Base-by-base conservation (phyloP, 2,888 invertebrate species). In the Cylindroiulus punctatus region DNA sequence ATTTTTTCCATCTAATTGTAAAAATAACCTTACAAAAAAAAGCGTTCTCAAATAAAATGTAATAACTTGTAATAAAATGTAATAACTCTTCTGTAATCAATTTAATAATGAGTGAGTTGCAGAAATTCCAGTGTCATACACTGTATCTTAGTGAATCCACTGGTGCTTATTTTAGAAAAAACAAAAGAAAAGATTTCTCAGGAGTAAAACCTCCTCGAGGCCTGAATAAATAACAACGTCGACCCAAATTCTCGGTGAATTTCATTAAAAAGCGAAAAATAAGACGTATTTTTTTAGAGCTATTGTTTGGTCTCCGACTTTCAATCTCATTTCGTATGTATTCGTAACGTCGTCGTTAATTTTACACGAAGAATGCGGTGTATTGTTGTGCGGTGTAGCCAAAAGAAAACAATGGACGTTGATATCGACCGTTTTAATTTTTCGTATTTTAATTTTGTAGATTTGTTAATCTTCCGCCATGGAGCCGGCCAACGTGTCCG, bases 401-500 rank as follows among this genome's bases (percentile, higher is more conserved):
- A n/a, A n/a, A n/a, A 42, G 4, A 5, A n/a, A 57, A 57, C 57
- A 57, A 57, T 57, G 57, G 57, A 57, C 22, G 57, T 57, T 57
- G 57, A n/a, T n/a, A 57, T 22, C n/a, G 57, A 57, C 19, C 22
- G 30, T 7, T 30, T 40, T 82, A 0, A n/a, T n/a, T 82, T 82
- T 30, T 14, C 7, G 81, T 14, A n/a, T 30, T 40, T 40, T n/a
- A 42, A 14, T 84, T 42, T 84, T 84, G 7, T 8, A 84, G 84
- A 44, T 84, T 44, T 84, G 5, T 19, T 57, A 30, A 86, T n/a
- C n/a, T n/a, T n/a, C n/a, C n/a, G 82, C 8, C 36, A 87, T 87
- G 87, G 87, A 87, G 36, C 84, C 86, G 57, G 57, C 57, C 26
- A 83, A 85, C 30, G 40, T 76, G 47, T 36, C 30, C 90, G 96